These are phyloP conservation scores for Lerema accius DNA, from an alignment of 1,140 invertebrate genomes.

Conservation along the genomic window DNA sequence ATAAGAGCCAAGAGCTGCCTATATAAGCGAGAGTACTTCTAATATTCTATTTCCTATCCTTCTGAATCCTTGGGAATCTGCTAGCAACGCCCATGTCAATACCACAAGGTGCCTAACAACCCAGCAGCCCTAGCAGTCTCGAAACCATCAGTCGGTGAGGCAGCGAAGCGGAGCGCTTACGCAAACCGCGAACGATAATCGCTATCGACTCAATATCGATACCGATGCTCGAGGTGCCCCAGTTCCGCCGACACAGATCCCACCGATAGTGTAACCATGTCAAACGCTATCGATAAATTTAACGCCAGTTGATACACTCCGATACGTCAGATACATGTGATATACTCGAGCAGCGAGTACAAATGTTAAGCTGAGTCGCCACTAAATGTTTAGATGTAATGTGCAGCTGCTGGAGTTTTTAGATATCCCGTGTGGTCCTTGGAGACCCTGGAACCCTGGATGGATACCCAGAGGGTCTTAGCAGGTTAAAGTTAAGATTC, in stretches of 20 bases:
- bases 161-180: slow-evolving; percentile 15
- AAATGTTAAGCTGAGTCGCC: too few relatives aligned
- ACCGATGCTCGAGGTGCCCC: slow-evolving; percentile 39
- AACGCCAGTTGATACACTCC: slow-evolving; percentile 28
- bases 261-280: slow-evolving; percentile 45
- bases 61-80: too few relatives aligned
- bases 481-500: too few relatives aligned
- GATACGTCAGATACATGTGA: slow-evolving; percentile 21
- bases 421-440: too few relatives aligned
- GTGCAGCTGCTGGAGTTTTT: too few relatives aligned
- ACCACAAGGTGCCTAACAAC: neutral
- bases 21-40: too few relatives aligned
- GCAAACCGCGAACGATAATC: slow-evolving; percentile 28
- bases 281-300: slow-evolving; percentile 41
- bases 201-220: slow-evolving; percentile 36
- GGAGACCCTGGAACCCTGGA: too few relatives aligned
- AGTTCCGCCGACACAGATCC: slow-evolving; percentile 34
- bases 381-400: neutral
- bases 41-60: too few relatives aligned
- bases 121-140: neutral
- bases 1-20: too few relatives aligned
- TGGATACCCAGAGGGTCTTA: too few relatives aligned
- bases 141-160: neutral
- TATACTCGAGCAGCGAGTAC: neutral
- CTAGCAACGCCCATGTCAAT: too few relatives aligned